These are phyloP conservation scores for Pyrocoelia pectoralis DNA, from an alignment of 2,888 invertebrate genomes.

Conservation along the genomic window DNA sequence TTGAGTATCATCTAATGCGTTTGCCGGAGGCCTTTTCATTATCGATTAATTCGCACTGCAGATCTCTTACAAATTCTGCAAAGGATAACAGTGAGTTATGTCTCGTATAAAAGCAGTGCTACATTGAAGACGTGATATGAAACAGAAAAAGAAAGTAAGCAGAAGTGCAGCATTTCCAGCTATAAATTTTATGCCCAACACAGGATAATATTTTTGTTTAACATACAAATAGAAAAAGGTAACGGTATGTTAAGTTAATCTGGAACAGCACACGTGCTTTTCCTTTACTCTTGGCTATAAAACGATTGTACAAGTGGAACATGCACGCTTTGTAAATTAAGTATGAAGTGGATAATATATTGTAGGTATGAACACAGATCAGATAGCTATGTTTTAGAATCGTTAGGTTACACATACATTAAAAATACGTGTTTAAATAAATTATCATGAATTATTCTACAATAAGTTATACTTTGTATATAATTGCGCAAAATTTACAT, in stretches of 20 bases:
- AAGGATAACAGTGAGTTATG: too few relatives aligned
- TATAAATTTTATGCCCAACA: neutral
- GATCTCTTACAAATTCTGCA: too few relatives aligned
- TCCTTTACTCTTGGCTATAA: constrained; percentile 20
- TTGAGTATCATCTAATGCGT: too few relatives aligned
- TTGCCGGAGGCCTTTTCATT: too few relatives aligned
- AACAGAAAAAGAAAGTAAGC: constrained; percentile 1
- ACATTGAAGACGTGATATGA: too few relatives aligned
- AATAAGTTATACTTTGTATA: neutral
- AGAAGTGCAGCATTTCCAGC: neutral
- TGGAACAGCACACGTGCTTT: constrained; percentile 23
- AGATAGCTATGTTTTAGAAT: constrained; percentile 8
- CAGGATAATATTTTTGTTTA: constrained; percentile 8
- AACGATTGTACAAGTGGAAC: constrained; percentile 20
- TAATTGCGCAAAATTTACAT: too few relatives aligned
- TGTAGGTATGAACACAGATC: constrained; percentile 1
- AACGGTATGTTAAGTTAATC: constrained; percentile 12
- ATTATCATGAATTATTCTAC: neutral
- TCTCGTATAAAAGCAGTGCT: too few relatives aligned
- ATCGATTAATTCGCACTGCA: too few relatives aligned
- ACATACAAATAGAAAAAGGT: neutral
- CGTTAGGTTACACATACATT: neutral
- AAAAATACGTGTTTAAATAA: constrained; percentile 7
- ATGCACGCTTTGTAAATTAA: constrained; percentile 22
- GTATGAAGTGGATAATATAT: constrained; percentile 23